Percentiles rank a stretch among this genome's conserved stretches.
These are phyloP conservation scores for Thysanoteuthis rhombus DNA, from an alignment of 2,888 invertebrate species.

Conservation along the genomic window DNA sequence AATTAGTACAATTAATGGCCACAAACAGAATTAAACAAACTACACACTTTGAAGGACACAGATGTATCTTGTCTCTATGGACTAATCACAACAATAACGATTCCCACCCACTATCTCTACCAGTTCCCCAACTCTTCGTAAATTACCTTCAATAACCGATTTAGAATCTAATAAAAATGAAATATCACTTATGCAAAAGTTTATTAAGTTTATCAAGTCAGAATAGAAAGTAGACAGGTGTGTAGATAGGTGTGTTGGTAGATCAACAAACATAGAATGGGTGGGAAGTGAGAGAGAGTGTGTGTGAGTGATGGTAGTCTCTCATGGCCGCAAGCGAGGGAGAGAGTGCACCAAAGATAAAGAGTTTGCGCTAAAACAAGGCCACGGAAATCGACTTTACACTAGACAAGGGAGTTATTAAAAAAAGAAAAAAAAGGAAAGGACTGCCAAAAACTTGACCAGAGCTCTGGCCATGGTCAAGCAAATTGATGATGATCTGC, in stretches of 20 bases:
- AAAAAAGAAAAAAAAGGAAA: not conserved
- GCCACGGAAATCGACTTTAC: not conserved
- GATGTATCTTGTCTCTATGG: not conserved
- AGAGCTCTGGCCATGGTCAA: not conserved
- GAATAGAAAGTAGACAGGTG: not conserved
- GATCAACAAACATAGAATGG: not conserved
- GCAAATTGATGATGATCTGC: not conserved
- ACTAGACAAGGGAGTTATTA: not conserved
- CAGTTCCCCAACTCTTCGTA: not conserved
- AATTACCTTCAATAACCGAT: not conserved
- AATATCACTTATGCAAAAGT: not conserved
- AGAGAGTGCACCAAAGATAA: not conserved
- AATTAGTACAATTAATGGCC: not conserved
- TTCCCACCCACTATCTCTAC: not conserved
- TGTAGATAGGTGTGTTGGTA: constrained; percentile 12
- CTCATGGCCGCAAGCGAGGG: not conserved
- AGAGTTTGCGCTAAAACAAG: not conserved
- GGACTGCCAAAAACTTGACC: not conserved
- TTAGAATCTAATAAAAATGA: not conserved
- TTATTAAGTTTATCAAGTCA: not conserved
- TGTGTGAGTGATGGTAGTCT: not conserved
- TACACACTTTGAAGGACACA: not conserved
- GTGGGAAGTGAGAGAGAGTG: not conserved
- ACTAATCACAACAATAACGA: not conserved
- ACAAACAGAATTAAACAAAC: not conserved